A percentile compares a stretch with the other conserved stretches of the same genome.
Conservation (phyloP, 2,113 vertebrate genomes). For the Menidia beryllina region DNA sequence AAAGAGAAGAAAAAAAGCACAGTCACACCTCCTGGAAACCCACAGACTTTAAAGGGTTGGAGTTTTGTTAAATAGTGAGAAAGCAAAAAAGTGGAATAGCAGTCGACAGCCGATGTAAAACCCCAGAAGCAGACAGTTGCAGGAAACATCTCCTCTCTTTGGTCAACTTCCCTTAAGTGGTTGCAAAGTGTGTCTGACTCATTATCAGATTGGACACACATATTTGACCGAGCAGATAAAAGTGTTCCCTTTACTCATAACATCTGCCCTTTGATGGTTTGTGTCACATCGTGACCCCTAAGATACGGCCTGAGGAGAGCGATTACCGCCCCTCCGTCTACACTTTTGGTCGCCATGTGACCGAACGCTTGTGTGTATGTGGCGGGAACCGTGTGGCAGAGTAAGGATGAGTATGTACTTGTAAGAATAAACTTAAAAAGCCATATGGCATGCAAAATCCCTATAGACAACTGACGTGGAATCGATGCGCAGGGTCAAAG, state of each 20-base stretch:
- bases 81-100: conserved; percentile 1
- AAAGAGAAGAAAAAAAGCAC: conserved; percentile 39
- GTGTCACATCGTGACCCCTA: conserved; percentile 62
- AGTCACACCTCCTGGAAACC: background rate
- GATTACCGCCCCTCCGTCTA: conserved; percentile 57
- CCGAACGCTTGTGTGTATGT: conserved; percentile 35
- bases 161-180: conserved; percentile 60
- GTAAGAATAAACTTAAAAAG: conserved; percentile 20
- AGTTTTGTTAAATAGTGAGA: background rate
- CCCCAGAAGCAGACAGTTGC: conserved; percentile 34
- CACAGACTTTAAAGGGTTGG: background rate
- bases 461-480: conserved; percentile 16
- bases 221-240: conserved; percentile 77
- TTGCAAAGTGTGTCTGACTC: conserved; percentile 59
- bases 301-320: conserved; percentile 68
- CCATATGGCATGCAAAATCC: conserved; percentile 58
- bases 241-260: conserved; percentile 64
- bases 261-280: conserved; percentile 68
- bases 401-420: conserved; percentile 13
- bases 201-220: conserved; percentile 83
- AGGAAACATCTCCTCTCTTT: conserved; percentile 57
- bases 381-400: background rate
- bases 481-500: conserved; percentile 52
- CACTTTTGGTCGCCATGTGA: conserved; percentile 53
- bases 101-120: conserved; percentile 28